Evolutionary conservation across 2,113 vertebrate genomes (phyloP), one percentile per base, ranked within the genome.

Genomic region (Hippotragus niger): DNA sequence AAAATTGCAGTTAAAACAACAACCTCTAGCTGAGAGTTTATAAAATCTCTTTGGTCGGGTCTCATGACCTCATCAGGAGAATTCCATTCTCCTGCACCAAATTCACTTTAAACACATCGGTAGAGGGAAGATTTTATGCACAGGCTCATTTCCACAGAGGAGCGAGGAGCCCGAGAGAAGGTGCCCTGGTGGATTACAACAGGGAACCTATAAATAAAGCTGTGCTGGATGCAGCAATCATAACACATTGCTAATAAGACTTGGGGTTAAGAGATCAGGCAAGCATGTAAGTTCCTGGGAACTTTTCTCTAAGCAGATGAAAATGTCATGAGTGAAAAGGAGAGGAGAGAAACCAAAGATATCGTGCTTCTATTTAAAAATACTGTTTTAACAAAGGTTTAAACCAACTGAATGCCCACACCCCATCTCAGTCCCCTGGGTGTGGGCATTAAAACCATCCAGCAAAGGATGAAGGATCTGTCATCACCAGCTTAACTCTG

Each of bases 401-500:
- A 91, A 93, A 80, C 81, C 93, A 13, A 31, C 50, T 3, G 84
- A 88, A 50, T 60, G 10, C 15, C 45, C 53, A 58, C 40, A 2
- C 3, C 81, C 81, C 52, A 27, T 55, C n/a, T 23, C 14, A 5
- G 33, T 36, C 9, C 92, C 71, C 94, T 6, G 43, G 96, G 98
- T 97, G 97, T 91, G 98, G 98, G 98, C 98, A 98, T 98, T 98
- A 98, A 98, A 98, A 97, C 98, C 83, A 97, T 98, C 98, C 95
- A 98, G 97, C 87, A 74, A 60, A 97, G 97, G 96, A 98, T 76
- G 91, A 97, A 98, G 97, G 97, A 93, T 98, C 99, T 99, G 98
- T 99, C 98, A 98, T 98, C 98, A 99, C 99, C 98, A 98, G 99
- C 99, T 99, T 98, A 98, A 98, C 98, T 98, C 98, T 99, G 99